Evolutionary conservation across 2,113 vertebrate species (phyloP), one percentile per base, ranked within the genome.

Genomic region (Oreotrochilus melanogaster): DNA sequence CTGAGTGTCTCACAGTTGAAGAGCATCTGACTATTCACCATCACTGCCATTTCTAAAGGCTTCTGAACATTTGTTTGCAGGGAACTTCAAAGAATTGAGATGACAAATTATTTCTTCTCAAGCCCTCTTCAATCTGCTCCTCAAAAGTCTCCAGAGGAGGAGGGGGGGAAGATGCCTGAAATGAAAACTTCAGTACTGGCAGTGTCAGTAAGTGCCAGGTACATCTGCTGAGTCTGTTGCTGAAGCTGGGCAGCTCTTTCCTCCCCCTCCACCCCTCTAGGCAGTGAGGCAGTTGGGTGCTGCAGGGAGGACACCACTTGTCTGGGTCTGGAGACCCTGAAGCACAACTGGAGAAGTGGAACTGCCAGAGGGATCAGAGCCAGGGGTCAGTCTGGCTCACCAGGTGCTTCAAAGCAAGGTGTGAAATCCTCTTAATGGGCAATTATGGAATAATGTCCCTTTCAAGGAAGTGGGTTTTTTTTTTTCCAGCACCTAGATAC

Each of bases 341-440:
- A 56, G 89, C 78, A 91, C 73, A 48, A 57, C 51, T 25, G 28
- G 27, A 33, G 57, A 72, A 69, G 86, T 3, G 51, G 80, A 95
- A 57, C 42, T 78, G 91, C 84, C 84, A 95, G 86, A 88, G 28
- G 1, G 74, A 71, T 43, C 10, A 9, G 51, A 87, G 61, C 65
- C 33, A 31, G 11, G 11, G 91, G 89, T 69, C 86, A 64, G 31
- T 60, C 80, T 71, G 57, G 69, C 10, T 2, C 67, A 89, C 53
- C 89, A 95, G 95, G 85, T 75, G 78, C 80, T 79, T 65, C 74
- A 69, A 78, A 42, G 30, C 57, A 91, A 93, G 89, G 86, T 92
- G 84, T 87, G 89, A 95, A 95, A 93, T 78, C 94, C 80, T 82
- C 87, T 78, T 91, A 89, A 91, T 47, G 74, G 82, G 73, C 70